phyloP scores from a whole-genome alignment of 2,113 vertebrate genomes.

The Microcebus jonahi region DNA sequence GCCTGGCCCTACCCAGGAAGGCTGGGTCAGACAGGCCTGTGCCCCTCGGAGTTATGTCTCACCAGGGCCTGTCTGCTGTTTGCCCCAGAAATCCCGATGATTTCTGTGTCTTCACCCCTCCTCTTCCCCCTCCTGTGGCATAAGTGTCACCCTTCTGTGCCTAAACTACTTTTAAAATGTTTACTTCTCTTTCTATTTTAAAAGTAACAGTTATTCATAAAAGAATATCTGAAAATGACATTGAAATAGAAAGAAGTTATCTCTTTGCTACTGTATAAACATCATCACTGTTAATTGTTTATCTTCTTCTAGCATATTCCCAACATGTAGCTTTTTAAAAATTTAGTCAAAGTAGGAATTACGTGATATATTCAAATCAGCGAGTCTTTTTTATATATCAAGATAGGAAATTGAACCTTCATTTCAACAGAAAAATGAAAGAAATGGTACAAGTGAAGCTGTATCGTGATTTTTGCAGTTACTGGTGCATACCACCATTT shows the following conservation, averaged over 20 bases:
- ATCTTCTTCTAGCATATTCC: background rate
- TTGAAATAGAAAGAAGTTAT: background rate
- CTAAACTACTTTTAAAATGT: background rate
- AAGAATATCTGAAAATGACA: background rate
- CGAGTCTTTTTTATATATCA: background rate
- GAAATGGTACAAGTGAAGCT: background rate
- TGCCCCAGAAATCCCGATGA: background rate
- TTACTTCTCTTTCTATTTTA: constrained; percentile 6
- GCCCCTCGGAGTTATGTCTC: background rate
- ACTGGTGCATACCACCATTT: background rate
- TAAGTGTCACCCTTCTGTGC: background rate
- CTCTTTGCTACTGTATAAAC: background rate
- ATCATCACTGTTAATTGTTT: background rate
- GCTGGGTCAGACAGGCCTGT: background rate
- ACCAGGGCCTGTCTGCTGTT: background rate
- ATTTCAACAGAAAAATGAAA: background rate
- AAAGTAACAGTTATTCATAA: background rate
- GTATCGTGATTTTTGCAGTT: background rate
- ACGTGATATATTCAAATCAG: background rate
- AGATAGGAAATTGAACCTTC: background rate
- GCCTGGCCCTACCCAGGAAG: background rate
- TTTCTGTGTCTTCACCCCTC: background rate
- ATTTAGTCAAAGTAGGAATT: background rate
- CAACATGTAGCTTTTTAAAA: background rate
- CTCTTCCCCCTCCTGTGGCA: background rate